Percentiles rank a stretch among this genome's conserved stretches.
Conservation (phyloP, 2,888 invertebrate genomes). For the Drosophila imparisetae region DNA sequence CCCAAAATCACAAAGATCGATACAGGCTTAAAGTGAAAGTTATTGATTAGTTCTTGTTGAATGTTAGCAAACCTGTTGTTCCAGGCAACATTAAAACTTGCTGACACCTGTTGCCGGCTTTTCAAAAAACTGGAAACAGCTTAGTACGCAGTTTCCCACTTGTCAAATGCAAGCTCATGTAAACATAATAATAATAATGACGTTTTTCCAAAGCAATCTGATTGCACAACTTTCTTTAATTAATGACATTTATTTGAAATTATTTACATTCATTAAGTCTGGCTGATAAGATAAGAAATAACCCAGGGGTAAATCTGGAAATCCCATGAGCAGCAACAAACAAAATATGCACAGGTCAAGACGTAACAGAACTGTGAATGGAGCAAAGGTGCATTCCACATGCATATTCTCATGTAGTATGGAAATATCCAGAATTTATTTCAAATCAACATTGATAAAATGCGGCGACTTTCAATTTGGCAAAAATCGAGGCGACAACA, state of each 20-base stretch:
- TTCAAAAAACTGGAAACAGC: neutral
- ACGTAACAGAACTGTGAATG: constrained; percentile 7
- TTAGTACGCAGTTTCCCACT: neutral
- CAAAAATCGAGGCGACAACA: neutral
- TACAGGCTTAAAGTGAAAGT: constrained; percentile 2
- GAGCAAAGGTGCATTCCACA: constrained; percentile 6
- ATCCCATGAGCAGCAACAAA: constrained; percentile 17
- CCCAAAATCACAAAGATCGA: neutral
- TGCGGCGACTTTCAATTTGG: neutral
- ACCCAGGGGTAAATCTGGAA: constrained; percentile 29
- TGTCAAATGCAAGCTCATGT: neutral
- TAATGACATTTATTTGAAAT: neutral
- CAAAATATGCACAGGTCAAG: constrained; percentile 28
- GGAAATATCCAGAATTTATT: constrained; percentile 7
- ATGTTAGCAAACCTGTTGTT: constrained; percentile 3
- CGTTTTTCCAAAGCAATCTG: constrained; percentile 5
- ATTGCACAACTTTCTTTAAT: constrained; percentile 28
- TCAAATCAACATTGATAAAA: constrained; percentile 19
- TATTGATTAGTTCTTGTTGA: neutral
- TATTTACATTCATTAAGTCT: constrained; percentile 5
- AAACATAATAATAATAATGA: constrained; percentile 20
- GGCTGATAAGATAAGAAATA: constrained; percentile 43
- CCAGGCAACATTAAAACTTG: neutral
- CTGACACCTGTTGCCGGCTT: neutral
- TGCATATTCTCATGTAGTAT: neutral